Evolutionary conservation across 1,140 invertebrate species (phyloP).

Genomic region (Anthonomus grandis): DNA sequence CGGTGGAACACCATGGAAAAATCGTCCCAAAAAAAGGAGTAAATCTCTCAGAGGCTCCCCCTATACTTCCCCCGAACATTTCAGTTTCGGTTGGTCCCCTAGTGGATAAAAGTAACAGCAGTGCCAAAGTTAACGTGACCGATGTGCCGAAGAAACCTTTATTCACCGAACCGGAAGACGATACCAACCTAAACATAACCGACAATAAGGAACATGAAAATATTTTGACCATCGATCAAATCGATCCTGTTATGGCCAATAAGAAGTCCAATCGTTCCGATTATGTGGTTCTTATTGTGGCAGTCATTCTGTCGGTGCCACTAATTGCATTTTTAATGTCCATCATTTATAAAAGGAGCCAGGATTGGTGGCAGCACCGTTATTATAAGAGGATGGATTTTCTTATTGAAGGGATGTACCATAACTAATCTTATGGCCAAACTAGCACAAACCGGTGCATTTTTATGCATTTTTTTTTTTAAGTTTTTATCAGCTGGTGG

Average conservation of each 20-base stretch:
- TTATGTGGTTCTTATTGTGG: constrained; percentile 64
- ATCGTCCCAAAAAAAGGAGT: constrained; percentile 30
- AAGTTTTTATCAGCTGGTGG: neutral
- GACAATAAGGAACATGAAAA: constrained; percentile 1
- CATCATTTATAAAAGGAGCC: constrained; percentile 60
- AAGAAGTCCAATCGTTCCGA: constrained; percentile 45
- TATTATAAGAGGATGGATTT: constrained; percentile 78
- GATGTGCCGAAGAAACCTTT: constrained; percentile 8
- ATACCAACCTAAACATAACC: constrained; percentile 6
- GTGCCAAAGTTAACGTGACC: neutral
- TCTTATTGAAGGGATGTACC: constrained; percentile 76
- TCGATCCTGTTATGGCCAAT: constrained; percentile 6
- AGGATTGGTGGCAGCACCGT: constrained; percentile 72
- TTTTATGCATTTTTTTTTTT: neutral
- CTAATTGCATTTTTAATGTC: constrained; percentile 59
- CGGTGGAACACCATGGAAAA: constrained; percentile 16
- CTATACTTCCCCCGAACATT: too few relatives aligned
- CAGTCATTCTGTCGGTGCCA: constrained; percentile 62
- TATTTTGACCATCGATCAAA: constrained; percentile 12
- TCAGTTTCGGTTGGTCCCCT: too few relatives aligned
- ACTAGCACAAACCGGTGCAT: neutral
- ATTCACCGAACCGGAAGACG: constrained; percentile 16
- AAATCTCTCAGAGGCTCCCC: constrained; percentile 2
- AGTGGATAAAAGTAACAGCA: neutral
- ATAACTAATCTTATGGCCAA: constrained; percentile 59